Conservation (phyloP, 2,113 vertebrate species). For the Diadophis punctatus region DNA sequence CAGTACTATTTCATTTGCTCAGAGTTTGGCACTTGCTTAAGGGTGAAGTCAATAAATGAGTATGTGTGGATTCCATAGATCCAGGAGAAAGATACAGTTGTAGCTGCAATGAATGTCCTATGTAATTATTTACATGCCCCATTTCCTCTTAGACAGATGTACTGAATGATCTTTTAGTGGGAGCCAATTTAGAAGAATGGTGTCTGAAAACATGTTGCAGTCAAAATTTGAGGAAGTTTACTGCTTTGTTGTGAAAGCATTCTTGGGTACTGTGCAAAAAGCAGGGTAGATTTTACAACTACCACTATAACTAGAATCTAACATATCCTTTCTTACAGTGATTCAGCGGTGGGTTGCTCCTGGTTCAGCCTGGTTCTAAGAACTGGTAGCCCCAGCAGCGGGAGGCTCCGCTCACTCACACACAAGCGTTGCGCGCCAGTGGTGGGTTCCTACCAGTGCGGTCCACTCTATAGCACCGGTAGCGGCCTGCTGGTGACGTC, state of each 20-base stretch:
- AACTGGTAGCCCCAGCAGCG: too few relatives aligned
- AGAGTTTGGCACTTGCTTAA: slow-evolving; percentile 46
- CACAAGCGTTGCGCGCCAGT: too few relatives aligned
- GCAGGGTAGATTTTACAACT: neutral
- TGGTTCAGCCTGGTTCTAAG: too few relatives aligned
- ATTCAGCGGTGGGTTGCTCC: too few relatives aligned
- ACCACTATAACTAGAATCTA: neutral
- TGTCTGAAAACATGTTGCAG: slow-evolving; percentile 5
- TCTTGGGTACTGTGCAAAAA: neutral
- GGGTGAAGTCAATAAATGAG: slow-evolving; percentile 66
- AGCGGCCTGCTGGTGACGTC: too few relatives aligned
- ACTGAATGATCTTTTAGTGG: slow-evolving; percentile 13
- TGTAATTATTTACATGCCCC: slow-evolving; percentile 44
- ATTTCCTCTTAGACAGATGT: slow-evolving; percentile 42
- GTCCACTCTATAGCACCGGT: too few relatives aligned
- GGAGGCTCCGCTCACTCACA: too few relatives aligned
- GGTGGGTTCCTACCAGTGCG: too few relatives aligned
- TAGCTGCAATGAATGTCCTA: slow-evolving; percentile 54
- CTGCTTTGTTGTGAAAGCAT: neutral
- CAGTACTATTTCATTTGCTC: slow-evolving; percentile 37
- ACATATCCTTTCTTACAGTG: neutral
- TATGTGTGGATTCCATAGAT: slow-evolving; percentile 60
- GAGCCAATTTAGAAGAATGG: slow-evolving; percentile 8
- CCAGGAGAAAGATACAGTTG: slow-evolving; percentile 57
- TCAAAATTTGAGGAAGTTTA: neutral